Evolutionary conservation across 2,797 vertebrate species (phyloP).

Genomic region (Schizopygopsis pylzovi): DNA sequence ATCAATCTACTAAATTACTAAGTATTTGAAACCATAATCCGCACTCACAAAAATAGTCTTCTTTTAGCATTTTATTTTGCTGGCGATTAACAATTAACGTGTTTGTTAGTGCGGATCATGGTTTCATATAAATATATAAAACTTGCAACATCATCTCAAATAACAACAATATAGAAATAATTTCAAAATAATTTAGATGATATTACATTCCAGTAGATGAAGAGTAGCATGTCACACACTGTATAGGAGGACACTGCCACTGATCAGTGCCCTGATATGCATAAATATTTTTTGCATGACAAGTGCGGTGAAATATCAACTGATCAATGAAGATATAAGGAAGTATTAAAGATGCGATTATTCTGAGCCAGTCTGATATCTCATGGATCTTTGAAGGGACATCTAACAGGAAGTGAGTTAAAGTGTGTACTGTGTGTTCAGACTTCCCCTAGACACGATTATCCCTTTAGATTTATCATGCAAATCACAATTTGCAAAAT

Average conservation of each 20-base stretch:
- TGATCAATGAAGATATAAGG: conserved; percentile 12
- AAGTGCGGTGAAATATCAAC: background rate
- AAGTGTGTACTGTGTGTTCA: background rate
- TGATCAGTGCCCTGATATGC: no score
- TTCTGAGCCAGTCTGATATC: conserved; percentile 11
- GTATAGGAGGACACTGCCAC: no score
- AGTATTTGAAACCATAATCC: no score
- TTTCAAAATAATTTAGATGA: background rate
- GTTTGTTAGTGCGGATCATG: no score
- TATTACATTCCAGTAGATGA: background rate
- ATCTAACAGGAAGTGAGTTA: conserved; percentile 33
- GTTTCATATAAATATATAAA: background rate
- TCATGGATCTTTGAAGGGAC: background rate
- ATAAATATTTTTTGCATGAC: conserved; percentile 23
- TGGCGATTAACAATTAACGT: no score
- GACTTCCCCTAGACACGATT: conserved; percentile 4
- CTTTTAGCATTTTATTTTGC: no score
- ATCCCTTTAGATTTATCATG: conserved; percentile 30
- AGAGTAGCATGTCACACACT: background rate
- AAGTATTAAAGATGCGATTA: conserved; percentile 1
- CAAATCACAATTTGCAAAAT: conserved; percentile 17
- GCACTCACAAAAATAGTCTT: no score
- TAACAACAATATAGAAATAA: background rate
- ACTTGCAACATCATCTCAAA: background rate
- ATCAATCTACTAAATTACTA: no score